Percentiles rank a stretch among this genome's conserved stretches.
Conservation (phyloP, 2,797 vertebrate genomes). For the Lacerta agilis region DNA sequence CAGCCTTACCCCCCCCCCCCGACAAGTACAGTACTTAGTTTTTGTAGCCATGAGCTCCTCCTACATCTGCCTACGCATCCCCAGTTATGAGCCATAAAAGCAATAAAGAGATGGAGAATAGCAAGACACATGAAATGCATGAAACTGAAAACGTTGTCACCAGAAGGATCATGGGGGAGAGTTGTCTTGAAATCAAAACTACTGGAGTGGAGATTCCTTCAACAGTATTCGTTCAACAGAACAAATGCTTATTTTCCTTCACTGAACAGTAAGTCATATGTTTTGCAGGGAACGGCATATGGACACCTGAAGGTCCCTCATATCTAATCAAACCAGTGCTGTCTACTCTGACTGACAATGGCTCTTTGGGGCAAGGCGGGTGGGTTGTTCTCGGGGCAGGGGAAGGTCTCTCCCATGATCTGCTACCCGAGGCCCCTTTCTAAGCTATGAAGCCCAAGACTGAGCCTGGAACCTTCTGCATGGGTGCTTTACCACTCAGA, state of each 20-base stretch:
- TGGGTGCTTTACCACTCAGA: background rate
- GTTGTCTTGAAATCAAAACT: background rate
- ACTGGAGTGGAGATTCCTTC: background rate
- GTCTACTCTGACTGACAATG: too few relatives aligned
- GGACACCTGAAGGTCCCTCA: background rate
- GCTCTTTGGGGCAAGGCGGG: too few relatives aligned
- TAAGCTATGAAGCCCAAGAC: too few relatives aligned
- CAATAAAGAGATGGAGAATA: background rate
- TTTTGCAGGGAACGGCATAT: background rate
- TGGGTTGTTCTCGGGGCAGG: too few relatives aligned
- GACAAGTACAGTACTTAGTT: too few relatives aligned
- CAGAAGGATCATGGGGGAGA: background rate
- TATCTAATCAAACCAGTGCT: too few relatives aligned
- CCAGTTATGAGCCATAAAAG: background rate
- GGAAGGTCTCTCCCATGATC: too few relatives aligned
- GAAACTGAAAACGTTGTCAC: background rate
- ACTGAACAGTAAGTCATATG: too few relatives aligned
- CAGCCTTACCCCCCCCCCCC: background rate
- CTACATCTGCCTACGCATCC: background rate
- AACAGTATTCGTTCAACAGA: too few relatives aligned
- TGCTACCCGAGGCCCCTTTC: too few relatives aligned
- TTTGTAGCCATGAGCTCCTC: too few relatives aligned
- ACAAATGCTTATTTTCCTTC: background rate
- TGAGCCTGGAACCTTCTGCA: background rate
- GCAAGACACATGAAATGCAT: background rate